A percentile compares a stretch with the other conserved stretches of the same genome.
Evolutionary conservation across 2,113 vertebrate genomes (phyloP).

Genomic region (Hiodon alosoides): DNA sequence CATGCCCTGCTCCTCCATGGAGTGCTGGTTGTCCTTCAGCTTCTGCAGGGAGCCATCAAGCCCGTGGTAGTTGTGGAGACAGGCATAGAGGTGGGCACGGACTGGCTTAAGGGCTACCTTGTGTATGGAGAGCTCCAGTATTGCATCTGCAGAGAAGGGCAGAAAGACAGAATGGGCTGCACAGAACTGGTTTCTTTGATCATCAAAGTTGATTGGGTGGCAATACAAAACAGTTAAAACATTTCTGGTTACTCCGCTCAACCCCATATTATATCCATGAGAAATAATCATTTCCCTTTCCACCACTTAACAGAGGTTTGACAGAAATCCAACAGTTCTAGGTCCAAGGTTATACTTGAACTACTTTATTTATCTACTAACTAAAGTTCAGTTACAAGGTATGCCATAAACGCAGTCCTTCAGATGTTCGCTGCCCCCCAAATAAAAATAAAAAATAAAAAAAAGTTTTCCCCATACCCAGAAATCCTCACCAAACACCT

Average conservation of each 20-base stretch:
- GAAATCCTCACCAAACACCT: not conserved
- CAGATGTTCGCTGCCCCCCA: not conserved
- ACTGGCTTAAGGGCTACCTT: slow-evolving; percentile 74
- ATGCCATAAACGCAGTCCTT: not conserved
- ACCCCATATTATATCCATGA: no score
- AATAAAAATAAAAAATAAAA: not conserved
- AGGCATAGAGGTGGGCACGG: slow-evolving; percentile 59
- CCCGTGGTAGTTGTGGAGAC: slow-evolving; percentile 51
- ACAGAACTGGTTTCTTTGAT: not conserved
- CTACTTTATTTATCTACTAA: not conserved
- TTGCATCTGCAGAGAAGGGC: slow-evolving; percentile 49
- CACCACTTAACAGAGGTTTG: no score
- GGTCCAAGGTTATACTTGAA: not conserved
- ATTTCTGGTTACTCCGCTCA: no score
- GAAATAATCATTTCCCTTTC: no score
- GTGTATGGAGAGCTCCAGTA: slow-evolving; percentile 71
- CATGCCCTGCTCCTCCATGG: slow-evolving; percentile 43
- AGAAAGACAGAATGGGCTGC: not conserved
- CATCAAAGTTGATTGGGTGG: not conserved
- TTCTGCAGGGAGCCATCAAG: slow-evolving; percentile 46
- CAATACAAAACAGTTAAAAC: no score
- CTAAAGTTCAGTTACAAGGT: not conserved
- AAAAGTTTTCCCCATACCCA: not conserved
- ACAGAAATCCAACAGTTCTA: no score
- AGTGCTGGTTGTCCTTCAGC: slow-evolving; percentile 51